A percentile compares a stretch with the other conserved stretches of the same genome.
Conservation (phyloP, 1,140 invertebrate genomes). For the Pseudomyrmex dendroicus region DNA sequence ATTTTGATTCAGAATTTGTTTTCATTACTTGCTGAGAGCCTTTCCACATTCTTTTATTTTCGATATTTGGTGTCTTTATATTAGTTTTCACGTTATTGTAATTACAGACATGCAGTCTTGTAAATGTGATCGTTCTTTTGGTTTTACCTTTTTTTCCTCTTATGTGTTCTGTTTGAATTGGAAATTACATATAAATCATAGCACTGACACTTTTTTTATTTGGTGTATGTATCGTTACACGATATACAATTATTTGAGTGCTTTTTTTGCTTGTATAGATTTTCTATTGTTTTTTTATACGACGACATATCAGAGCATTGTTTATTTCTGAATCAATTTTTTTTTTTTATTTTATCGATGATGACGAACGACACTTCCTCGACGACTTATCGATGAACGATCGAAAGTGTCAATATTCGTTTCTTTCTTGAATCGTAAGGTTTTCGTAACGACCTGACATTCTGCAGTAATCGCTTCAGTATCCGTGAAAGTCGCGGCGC, state of each 20-base stretch:
- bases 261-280: neutral
- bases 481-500: neutral
- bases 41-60: neutral
- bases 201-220: neutral
- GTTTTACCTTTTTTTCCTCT: neutral
- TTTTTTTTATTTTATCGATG: neutral
- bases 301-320: neutral
- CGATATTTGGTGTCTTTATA: constrained; percentile 3
- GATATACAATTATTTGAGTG: neutral
- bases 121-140: neutral
- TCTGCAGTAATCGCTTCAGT: neutral
- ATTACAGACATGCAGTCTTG: constrained; percentile 11
- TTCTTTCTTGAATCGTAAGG: neutral
- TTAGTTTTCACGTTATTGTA: neutral
- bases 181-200: neutral
- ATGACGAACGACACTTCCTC: neutral
- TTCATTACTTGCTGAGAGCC: neutral
- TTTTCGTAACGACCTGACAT: neutral
- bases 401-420: too few relatives aligned
- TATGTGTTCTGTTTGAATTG: neutral
- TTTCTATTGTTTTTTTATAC: neutral
- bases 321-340: neutral
- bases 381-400: neutral
- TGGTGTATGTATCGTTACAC: neutral
- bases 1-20: neutral